Evolutionary conservation across 2,113 vertebrate species (phyloP), one percentile per base, ranked within the genome.

Genomic region (Lophotis ruficrista): DNA sequence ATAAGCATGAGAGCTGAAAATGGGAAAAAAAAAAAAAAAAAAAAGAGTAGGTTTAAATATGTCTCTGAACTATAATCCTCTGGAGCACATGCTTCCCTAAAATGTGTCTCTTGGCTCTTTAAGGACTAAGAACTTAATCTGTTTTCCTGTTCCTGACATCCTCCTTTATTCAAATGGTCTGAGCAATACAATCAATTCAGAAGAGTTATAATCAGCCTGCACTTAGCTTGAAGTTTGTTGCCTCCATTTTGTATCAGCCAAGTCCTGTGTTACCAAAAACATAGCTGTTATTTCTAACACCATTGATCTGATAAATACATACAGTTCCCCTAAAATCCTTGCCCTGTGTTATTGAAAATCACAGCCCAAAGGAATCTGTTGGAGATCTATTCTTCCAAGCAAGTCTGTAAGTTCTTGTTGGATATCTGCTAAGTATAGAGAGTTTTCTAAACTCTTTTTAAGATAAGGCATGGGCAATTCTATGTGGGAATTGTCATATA

Each of bases 401-500:
- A 76, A 14, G 35, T 48, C 54, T 87, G 30, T 48, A 90, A 89
- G 22, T 75, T 87, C 41, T 35, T 85, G 96, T 87, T 66, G 73
- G 47, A 9, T 93, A 90, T 90, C 89, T 89, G 81, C 58, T 94
- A 87, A 64, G 81, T 38, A 89, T 9, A 86, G 87, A 84, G 54
- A 80, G 51, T 54, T 96, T 90, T 87, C 77, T 71, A 81, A 90
- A 93, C 69, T 85, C 73, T 83, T 92, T 95, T 77, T 92, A 96
- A 96, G 96, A 96, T 91, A 94, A 97, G 94, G 45, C 47, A 64
- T 33, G 21, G 47, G 28, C 28, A 83, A 66, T 83, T 82, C 77
- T 94, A 81, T 75, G 81, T 94, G 96, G 95, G 85, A 96, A 94
- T 76, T 92, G 84, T 97, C 96, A 97, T 71, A 77, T 90, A 96